phyloP scores from a whole-genome alignment of 2,888 invertebrate species.

The Sthenelais limicola region DNA sequence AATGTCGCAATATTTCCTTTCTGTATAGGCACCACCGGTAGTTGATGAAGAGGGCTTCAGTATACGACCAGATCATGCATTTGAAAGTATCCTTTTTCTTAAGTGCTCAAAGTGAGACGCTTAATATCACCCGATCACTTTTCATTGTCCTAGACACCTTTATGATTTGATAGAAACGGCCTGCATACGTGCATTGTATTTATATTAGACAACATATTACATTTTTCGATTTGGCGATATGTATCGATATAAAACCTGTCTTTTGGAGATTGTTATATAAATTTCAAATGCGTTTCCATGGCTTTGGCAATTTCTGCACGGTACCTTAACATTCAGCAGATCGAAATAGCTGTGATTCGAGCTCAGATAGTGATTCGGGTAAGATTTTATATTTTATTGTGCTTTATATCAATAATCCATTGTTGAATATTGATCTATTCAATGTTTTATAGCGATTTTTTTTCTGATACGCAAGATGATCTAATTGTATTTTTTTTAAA shows the following conservation, averaged over 20 bases:
- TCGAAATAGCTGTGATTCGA: slow-evolving; percentile 90
- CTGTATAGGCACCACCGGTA: slow-evolving; percentile 55
- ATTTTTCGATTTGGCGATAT: too few species aligned
- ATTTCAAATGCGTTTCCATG: too few species aligned
- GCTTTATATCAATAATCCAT: neutral
- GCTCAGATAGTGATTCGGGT: slow-evolving; percentile 89
- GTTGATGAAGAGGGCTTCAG: slow-evolving; percentile 96
- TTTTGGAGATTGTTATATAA: too few species aligned
- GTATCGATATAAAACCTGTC: too few species aligned
- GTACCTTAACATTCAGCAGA: slow-evolving; percentile 61
- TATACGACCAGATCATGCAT: slow-evolving; percentile 81
- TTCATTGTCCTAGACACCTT: too few species aligned
- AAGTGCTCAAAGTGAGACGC: neutral
- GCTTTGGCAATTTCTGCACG: neutral
- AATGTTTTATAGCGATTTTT: neutral
- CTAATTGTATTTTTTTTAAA: neutral
- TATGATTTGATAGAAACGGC: too few species aligned
- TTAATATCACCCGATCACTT: too few species aligned
- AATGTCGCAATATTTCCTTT: too few species aligned
- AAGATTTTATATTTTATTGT: slow-evolving; percentile 63
- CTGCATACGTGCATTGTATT: too few species aligned
- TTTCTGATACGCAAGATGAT: neutral
- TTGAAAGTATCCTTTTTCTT: slow-evolving; percentile 68
- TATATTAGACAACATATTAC: too few species aligned
- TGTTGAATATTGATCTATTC: neutral